Evolutionary conservation across 2,797 vertebrate genomes (phyloP), one percentile per base, ranked within the genome.

Genomic region (Diglossa cyanea): DNA sequence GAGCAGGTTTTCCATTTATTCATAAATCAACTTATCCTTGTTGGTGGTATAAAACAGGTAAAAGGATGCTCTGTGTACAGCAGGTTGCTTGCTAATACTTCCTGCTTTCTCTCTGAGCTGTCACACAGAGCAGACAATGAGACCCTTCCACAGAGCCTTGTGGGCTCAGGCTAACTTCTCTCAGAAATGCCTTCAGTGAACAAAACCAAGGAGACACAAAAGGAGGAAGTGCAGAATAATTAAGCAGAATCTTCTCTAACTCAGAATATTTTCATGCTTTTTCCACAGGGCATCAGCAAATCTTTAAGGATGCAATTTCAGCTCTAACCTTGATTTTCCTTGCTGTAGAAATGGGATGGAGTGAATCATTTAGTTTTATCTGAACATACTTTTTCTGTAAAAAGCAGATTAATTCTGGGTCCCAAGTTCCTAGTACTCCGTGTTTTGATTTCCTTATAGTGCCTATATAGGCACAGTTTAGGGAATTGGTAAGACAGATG

Each of bases 401-500:
- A 93, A 95, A 92, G 70, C 62, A 81, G 65, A 90, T 92, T 92
- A 95, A 93, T 91, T 95, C 70, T 90, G 30, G 13, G 76, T 90
- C 90, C 90, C 93, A 84, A 74, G 83, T 85, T 96, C 91, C 92
- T 95, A 94, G 83, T 96, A 96, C 48, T 90, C 91, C 2, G 6
- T 90, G 88, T 95, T 95, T 95, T 93, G 84, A 94, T 95, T 96
- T 93, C 66, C 68, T 92, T 95, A 91, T 83, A 92, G 78, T 85
- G 93, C 86, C 86, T 85, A 70, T 93, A 88, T 72, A 88, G 93
- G 68, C 83, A 94, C 54, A 77, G 83, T 86, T 94, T 66, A 91
- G 93, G 84, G 94, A 96, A 89, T 78, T 96, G 71, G 67, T 87
- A 91, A 96, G 47, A 83, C 92, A 97, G 93, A 95, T 93, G 91